phyloP scores from a whole-genome alignment of 2,888 invertebrate species.

The Pyrrhosoma nymphula region DNA sequence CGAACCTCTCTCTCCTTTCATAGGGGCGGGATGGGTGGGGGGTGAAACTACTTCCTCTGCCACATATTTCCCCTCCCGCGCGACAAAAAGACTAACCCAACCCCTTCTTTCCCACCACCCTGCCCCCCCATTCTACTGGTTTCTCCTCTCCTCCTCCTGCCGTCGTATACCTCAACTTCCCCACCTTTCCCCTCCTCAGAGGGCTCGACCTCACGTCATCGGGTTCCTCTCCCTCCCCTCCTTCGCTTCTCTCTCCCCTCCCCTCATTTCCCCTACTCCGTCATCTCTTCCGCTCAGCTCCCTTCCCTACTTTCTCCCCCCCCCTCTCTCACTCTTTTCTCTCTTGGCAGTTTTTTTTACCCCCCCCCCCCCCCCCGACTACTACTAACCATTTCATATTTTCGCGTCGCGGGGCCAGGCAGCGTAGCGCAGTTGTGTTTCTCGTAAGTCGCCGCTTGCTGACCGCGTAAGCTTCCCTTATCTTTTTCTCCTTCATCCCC shows the following conservation, averaged over 20 bases:
- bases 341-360: background rate
- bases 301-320: background rate
- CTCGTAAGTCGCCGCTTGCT: background rate
- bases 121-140: background rate
- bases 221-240: background rate
- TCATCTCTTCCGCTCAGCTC: no score
- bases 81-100: background rate
- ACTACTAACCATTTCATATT: background rate
- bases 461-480: background rate
- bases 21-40: background rate
- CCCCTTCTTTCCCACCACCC: background rate
- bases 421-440: background rate
- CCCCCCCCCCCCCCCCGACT: no score
- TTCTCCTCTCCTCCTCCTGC: background rate
- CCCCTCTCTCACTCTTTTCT: background rate
- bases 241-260: background rate
- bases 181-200: background rate
- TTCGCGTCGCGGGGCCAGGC: background rate
- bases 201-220: background rate
- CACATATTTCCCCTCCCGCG: constrained; percentile 1
- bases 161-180: background rate
- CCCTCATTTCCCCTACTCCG: background rate
- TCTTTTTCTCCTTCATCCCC: background rate
- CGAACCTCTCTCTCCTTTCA: background rate
- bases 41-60: background rate